These are phyloP conservation scores for Hoplodrina blanda DNA, from an alignment of 2,888 invertebrate species.

Conservation along the genomic window DNA sequence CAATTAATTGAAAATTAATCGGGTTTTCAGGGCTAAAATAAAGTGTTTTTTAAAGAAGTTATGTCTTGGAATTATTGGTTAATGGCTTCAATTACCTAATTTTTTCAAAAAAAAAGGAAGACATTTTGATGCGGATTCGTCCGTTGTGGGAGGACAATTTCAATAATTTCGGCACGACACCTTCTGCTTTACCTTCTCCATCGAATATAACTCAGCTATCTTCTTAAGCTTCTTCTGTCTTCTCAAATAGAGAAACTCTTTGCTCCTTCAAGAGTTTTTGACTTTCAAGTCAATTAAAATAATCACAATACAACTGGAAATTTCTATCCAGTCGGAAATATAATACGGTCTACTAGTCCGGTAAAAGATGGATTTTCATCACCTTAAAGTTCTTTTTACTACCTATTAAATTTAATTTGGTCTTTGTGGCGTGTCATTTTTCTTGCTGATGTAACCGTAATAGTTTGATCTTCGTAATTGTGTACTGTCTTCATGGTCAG, in stretches of 20 bases:
- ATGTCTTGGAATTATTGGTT: no score
- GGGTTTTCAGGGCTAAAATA: no score
- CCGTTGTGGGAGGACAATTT: no score
- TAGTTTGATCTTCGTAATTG: background rate
- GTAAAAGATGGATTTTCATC: background rate
- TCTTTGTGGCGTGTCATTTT: background rate
- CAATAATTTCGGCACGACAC: background rate
- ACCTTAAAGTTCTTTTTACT: background rate
- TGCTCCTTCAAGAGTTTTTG: background rate
- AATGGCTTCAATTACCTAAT: no score
- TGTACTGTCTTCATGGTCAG: background rate
- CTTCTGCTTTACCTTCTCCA: background rate
- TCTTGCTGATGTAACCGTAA: background rate
- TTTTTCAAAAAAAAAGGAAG: no score
- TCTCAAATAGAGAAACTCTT: background rate
- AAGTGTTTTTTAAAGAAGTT: no score
- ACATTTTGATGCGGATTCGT: no score
- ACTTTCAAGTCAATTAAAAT: slow-evolving; percentile 3
- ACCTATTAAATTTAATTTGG: background rate
- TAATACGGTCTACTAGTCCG: no score
- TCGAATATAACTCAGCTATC: background rate
- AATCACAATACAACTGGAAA: slow-evolving; percentile 4
- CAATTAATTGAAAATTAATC: no score
- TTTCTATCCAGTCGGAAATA: background rate
- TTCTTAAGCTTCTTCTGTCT: background rate